phyloP scores from a whole-genome alignment of 2,113 vertebrate genomes.

The Pandion haliaetus region DNA sequence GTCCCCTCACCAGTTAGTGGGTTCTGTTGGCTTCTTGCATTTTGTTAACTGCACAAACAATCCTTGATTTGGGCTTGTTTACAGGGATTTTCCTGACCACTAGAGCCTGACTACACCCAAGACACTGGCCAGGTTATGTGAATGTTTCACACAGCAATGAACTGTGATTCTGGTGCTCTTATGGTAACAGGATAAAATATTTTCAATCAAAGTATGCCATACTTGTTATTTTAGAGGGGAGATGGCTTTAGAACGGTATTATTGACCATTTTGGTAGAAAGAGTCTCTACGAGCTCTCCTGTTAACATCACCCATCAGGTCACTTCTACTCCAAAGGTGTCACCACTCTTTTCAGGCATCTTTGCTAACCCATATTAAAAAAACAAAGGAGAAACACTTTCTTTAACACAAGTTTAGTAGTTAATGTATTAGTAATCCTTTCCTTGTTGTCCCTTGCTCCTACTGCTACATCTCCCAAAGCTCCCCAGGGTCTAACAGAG shows the following conservation, averaged over 20 bases:
- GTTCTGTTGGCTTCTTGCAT: background rate
- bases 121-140: background rate
- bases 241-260: background rate
- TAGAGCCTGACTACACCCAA: background rate
- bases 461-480: background rate
- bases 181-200: background rate
- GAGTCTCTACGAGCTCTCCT: background rate
- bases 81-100: background rate
- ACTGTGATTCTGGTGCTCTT: background rate
- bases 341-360: background rate
- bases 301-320: background rate
- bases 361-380: background rate
- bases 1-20: background rate
- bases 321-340: background rate
- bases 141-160: background rate
- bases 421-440: background rate
- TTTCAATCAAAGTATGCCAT: background rate
- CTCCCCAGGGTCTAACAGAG: background rate
- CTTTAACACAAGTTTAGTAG: background rate
- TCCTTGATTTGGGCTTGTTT: background rate
- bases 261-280: background rate
- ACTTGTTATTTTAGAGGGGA: background rate
- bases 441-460: conserved; percentile 11
- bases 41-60: background rate
- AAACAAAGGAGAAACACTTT: background rate